phyloP scores from a whole-genome alignment of 2,888 invertebrate genomes.

The Auanema sp. region DNA sequence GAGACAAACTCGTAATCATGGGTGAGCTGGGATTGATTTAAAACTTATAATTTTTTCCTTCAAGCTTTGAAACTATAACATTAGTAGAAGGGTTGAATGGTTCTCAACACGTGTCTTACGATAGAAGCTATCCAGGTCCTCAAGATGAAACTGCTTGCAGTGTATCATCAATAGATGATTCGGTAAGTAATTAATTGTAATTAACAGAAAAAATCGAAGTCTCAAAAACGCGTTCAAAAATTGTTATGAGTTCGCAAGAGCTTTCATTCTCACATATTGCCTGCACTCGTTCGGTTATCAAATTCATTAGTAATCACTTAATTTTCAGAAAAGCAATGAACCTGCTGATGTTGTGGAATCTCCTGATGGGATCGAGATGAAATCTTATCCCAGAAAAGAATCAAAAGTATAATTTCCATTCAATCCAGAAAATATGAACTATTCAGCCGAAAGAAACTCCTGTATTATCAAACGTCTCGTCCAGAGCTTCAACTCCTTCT shows the following conservation, averaged over 20 bases:
- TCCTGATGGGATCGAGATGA: constrained; percentile 23
- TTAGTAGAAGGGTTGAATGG: constrained; percentile 61
- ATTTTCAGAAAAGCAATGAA: background rate
- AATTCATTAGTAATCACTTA: background rate
- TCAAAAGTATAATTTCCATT: background rate
- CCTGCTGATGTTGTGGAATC: constrained; percentile 17
- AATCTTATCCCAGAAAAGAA: background rate
- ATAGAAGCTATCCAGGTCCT: background rate
- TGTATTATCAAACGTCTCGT: constrained; percentile 19
- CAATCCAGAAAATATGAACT: background rate
- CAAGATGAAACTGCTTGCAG: background rate
- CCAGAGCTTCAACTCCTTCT: constrained; percentile 15
- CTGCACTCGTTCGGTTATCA: no score
- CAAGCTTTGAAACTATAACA: constrained; percentile 54
- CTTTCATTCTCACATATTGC: no score
- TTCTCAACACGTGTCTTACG: constrained; percentile 8
- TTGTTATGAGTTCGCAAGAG: no score
- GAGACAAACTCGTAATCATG: constrained; percentile 33
- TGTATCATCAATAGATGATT: background rate
- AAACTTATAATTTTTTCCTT: constrained; percentile 10
- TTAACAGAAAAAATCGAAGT: no score
- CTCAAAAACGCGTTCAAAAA: no score
- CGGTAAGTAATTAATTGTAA: no score
- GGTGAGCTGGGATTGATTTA: constrained; percentile 10
- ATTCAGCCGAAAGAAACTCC: constrained; percentile 13